Conservation (phyloP, 2,888 invertebrate genomes). For the Drosophila recens region DNA sequence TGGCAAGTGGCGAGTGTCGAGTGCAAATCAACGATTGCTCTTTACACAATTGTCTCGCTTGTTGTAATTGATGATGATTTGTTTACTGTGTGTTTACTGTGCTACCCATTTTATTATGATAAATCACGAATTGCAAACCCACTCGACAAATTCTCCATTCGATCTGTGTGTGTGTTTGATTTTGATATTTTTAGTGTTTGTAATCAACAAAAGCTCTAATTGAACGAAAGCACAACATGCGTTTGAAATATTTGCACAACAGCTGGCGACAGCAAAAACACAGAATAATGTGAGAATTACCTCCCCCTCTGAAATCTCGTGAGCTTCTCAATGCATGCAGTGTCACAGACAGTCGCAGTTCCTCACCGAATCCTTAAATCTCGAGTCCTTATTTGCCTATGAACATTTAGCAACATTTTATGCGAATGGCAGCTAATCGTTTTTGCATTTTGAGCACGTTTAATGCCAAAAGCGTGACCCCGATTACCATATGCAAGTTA, state of each 20-base stretch:
- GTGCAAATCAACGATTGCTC: conserved; percentile 59
- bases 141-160: conserved; percentile 14
- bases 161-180: conserved; percentile 25
- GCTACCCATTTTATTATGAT: conserved; percentile 76
- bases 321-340: conserved; percentile 56
- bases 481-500: conserved; percentile 74
- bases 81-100: conserved; percentile 44
- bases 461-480: conserved; percentile 78
- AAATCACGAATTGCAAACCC: conserved; percentile 65
- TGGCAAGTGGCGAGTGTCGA: conserved; percentile 34
- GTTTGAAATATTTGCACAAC: conserved; percentile 63
- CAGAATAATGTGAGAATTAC: conserved; percentile 1
- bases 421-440: conserved; percentile 66
- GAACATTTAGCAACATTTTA: conserved; percentile 74
- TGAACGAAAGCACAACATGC: conserved; percentile 72
- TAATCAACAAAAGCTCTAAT: conserved; percentile 73
- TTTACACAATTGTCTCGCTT: conserved; percentile 43
- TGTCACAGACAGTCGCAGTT: conserved; percentile 37
- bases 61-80: conserved; percentile 77
- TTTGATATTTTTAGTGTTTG: conserved; percentile 81
- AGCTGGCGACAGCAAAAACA: conserved; percentile 11
- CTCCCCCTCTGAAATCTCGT: not conserved
- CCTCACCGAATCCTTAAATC: not conserved
- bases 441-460: conserved; percentile 69
- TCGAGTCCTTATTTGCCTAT: conserved; percentile 67